These are phyloP conservation scores for Paedocypris micromegethes DNA, from an alignment of 2,797 vertebrate species.

Conservation along the genomic window DNA sequence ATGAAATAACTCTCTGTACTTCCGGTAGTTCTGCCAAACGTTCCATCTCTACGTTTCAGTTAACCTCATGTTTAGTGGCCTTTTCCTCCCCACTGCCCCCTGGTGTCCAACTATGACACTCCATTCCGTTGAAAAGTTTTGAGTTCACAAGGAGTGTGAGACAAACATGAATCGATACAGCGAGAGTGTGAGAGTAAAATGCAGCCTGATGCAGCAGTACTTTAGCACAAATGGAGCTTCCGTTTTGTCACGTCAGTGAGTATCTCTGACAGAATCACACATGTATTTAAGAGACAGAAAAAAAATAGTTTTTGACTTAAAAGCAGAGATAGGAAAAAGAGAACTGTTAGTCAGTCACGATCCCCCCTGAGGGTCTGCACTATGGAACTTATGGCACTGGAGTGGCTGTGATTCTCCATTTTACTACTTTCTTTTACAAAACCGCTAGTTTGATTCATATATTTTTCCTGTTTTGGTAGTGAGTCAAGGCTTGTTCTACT, in stretches of 20 bases:
- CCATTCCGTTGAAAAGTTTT: slow-evolving; percentile 56
- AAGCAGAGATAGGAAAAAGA: slow-evolving; percentile 41
- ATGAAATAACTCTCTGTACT: slow-evolving; percentile 64
- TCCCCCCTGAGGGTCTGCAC: slow-evolving; percentile 49
- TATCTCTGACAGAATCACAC: too few species aligned
- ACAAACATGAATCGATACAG: slow-evolving; percentile 36
- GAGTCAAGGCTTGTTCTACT: slow-evolving; percentile 63
- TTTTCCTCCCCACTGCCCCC: slow-evolving; percentile 61
- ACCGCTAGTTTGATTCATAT: slow-evolving; percentile 63
- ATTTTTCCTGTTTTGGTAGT: slow-evolving; percentile 61
- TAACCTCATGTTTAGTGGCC: slow-evolving; percentile 64
- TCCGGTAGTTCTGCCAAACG: slow-evolving; percentile 59
- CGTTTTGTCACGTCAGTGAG: slow-evolving; percentile 30
- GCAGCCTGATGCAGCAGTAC: slow-evolving; percentile 7
- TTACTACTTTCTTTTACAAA: slow-evolving; percentile 60
- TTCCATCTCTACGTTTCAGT: slow-evolving; percentile 66
- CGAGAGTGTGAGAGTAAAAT: slow-evolving; percentile 23
- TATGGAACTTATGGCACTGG: slow-evolving; percentile 59
- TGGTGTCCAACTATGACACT: slow-evolving; percentile 58
- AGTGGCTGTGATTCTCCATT: slow-evolving; percentile 58
- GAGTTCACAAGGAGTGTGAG: slow-evolving; percentile 44
- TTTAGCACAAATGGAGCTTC: slow-evolving; percentile 40
- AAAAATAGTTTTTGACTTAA: slow-evolving; percentile 44
- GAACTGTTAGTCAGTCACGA: slow-evolving; percentile 52
- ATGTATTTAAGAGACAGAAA: too few species aligned